Base-by-base conservation (phyloP, 1,140 invertebrate species). In the Ostrea denselamellosa region DNA sequence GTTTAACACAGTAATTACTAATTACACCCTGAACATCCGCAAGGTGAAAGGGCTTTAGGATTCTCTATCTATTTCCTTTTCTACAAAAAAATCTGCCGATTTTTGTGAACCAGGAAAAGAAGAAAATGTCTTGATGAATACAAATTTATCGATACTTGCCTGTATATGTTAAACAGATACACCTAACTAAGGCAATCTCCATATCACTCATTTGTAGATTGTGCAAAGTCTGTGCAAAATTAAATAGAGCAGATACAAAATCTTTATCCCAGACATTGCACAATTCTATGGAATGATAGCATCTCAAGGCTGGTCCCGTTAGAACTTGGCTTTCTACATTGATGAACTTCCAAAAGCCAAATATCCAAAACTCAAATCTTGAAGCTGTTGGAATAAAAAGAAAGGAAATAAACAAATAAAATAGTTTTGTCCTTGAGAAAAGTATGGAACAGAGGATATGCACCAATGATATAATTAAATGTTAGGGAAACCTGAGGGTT, bases 331-430 rank as follows among this genome's bases (percentile, higher is more conserved):
- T 28, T 8, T 91, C 89, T 52, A 65, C 8, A 86, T 87, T 84
- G 8, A 86, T 65, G 51, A 89, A 91, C 85, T 89, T 89, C 51
- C 88, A 88, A 44, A 88, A 87, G n/a, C 89, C 89, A 62, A 90
- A 58, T 62, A 91, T 90, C 90, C 90, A 91, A 85, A 90, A 90
- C 84, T 91, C 90, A 83, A 91, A 90, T 52, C 90, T 87, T 4
- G 90, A 87, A 68, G 56, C 90, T 91, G 88, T 14, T 87, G 86
- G n/a, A 77, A 28, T 77, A 19, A 51, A 22, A 53, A 53, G 19
- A 83, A 1, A 34, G 34, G 34, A 44, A 44, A 44, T 44, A 5
- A 44, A 44, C 34, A 44, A 44, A 44, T 44, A 44, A 5, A 44
- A 44, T 44, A n/a, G n/a, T 44, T 44, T 44, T 44, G 2, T 44